These are phyloP conservation scores for Achlya flavicornis DNA, from an alignment of 2,888 invertebrate genomes.

Conservation along the genomic window DNA sequence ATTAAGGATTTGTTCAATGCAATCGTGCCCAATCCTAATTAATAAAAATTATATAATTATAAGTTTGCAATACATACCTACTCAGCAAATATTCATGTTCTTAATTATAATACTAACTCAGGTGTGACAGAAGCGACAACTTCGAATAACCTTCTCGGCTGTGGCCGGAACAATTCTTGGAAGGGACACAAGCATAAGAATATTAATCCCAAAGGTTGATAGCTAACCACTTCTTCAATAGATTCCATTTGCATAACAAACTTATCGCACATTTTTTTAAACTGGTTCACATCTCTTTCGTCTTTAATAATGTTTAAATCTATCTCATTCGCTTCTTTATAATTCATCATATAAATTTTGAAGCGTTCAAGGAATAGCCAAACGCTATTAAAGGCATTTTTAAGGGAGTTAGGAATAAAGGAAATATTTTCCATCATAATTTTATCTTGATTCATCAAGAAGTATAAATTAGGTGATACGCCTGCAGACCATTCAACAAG, in stretches of 20 bases:
- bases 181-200: constrained; percentile 88
- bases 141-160: constrained; percentile 87
- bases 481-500: constrained; percentile 91
- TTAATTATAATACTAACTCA: constrained; percentile 74
- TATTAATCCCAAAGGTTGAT: constrained; percentile 89
- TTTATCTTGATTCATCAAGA: constrained; percentile 88
- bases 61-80: neutral
- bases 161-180: constrained; percentile 88
- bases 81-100: neutral
- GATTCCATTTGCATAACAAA: constrained; percentile 88
- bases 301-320: constrained; percentile 85
- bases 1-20: constrained; percentile 83
- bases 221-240: constrained; percentile 86
- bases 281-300: constrained; percentile 86
- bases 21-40: constrained; percentile 85
- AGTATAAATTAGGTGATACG: constrained; percentile 87
- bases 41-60: neutral
- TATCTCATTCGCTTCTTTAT: constrained; percentile 87
- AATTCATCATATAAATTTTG: constrained; percentile 86
- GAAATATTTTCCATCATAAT: constrained; percentile 80
- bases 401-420: constrained; percentile 83
- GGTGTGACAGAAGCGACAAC: constrained; percentile 86
- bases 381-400: constrained; percentile 85
- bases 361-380: constrained; percentile 87
- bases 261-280: constrained; percentile 87